phyloP scores from a whole-genome alignment of 2,888 invertebrate genomes.

The Mesorhabditis spiculigera region DNA sequence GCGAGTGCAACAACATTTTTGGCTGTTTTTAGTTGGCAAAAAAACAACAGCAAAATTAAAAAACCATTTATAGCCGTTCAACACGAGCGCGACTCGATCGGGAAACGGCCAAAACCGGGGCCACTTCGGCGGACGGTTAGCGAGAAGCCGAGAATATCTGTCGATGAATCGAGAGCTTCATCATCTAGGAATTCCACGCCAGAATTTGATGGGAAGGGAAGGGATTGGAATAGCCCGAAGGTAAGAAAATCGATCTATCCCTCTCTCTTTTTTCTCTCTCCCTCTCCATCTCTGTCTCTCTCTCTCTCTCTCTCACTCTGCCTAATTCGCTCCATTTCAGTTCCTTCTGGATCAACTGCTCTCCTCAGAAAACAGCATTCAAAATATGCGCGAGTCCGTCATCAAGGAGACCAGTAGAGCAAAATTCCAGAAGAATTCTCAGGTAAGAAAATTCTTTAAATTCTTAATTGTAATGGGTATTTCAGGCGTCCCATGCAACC shows the following conservation, averaged over 20 bases:
- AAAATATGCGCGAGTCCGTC: slow-evolving; percentile 50
- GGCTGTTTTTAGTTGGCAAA: slow-evolving; percentile 22
- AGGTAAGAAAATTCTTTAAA: slow-evolving; percentile 32
- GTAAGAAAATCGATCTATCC: no score
- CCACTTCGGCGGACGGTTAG: background rate
- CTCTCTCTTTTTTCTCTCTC: no score
- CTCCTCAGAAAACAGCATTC: slow-evolving; percentile 46
- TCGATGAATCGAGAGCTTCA: background rate
- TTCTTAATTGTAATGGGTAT: no score
- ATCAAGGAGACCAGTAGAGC: slow-evolving; percentile 53
- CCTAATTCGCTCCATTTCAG: slow-evolving; percentile 14
- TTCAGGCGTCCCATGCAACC: slow-evolving; percentile 10
- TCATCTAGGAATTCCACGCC: background rate
- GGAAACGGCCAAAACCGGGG: slow-evolving; percentile 23
- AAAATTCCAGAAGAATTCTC: slow-evolving; percentile 42
- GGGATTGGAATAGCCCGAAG: slow-evolving; percentile 1
- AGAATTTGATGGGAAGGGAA: background rate
- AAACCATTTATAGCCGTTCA: slow-evolving; percentile 23
- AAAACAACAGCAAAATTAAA: slow-evolving; percentile 30
- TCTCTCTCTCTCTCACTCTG: no score
- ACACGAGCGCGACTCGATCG: slow-evolving; percentile 21
- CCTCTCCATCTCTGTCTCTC: no score
- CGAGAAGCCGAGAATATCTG: background rate
- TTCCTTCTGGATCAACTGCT: slow-evolving; percentile 40
- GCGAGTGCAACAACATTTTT: slow-evolving; percentile 38